Evolutionary conservation across 2,113 vertebrate genomes (phyloP).

Genomic region (Ptilonorhynchus violaceus): DNA sequence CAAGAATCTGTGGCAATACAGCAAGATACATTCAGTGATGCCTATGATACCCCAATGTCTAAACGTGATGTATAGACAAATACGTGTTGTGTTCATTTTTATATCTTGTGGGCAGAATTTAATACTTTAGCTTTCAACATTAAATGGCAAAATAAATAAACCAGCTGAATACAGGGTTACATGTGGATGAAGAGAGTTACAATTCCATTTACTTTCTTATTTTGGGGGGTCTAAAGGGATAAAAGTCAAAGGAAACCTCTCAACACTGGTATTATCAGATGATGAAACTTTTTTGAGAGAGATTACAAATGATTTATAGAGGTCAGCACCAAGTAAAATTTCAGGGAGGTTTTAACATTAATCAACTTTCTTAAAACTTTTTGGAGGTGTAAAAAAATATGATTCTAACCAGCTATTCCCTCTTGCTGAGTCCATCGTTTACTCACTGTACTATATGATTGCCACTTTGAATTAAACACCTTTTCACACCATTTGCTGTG

Average conservation of each 20-base stretch:
- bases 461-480: constrained; percentile 43
- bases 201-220: constrained; percentile 44
- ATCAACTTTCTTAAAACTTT: constrained; percentile 46
- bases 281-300: constrained; percentile 28
- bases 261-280: constrained; percentile 16
- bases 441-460: background rate
- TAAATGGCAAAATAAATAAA: constrained; percentile 32
- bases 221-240: constrained; percentile 36
- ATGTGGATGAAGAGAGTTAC: constrained; percentile 18
- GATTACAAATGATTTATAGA: constrained; percentile 42
- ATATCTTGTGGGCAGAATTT: background rate
- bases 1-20: background rate
- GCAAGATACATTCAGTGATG: background rate
- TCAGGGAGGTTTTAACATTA: constrained; percentile 44
- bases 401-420: background rate
- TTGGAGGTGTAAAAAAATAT: constrained; percentile 14
- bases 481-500: constrained; percentile 39
- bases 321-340: constrained; percentile 26
- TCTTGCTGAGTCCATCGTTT: background rate
- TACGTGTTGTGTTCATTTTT: background rate
- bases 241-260: constrained; percentile 52
- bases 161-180: background rate
- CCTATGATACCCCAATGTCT: background rate
- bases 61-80: background rate
- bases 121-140: constrained; percentile 8